Evolutionary conservation across 1,140 invertebrate genomes (phyloP).

Genomic region (Bicyclus anynana): DNA sequence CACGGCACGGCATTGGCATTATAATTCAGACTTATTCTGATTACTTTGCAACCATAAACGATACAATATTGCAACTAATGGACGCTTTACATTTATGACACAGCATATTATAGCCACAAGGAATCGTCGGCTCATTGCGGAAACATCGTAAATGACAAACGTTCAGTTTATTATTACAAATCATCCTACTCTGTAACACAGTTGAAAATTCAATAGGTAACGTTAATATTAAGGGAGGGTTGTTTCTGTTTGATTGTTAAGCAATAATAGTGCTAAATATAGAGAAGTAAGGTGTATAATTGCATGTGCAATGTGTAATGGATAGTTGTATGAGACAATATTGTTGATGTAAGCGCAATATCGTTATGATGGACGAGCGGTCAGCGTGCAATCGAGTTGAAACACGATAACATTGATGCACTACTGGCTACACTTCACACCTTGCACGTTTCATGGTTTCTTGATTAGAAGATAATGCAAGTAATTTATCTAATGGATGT

Average conservation of each 20-base stretch:
- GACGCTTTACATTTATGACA: constrained; percentile 40
- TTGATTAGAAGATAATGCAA: constrained; percentile 11
- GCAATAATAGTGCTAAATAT: background rate
- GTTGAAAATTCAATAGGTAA: constrained; percentile 7
- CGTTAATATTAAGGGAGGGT: constrained; percentile 20
- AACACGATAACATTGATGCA: constrained; percentile 56
- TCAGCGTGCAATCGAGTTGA: constrained; percentile 67
- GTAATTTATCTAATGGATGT: constrained; percentile 11
- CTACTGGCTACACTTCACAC: constrained; percentile 21
- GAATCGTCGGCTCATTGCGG: background rate
- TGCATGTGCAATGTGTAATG: constrained; percentile 6
- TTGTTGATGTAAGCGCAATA: constrained; percentile 68
- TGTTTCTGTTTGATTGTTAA: constrained; percentile 34
- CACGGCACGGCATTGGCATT: background rate
- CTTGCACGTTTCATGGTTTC: constrained; percentile 13
- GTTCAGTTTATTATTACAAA: constrained; percentile 10
- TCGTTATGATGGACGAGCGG: constrained; percentile 71
- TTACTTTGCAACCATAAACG: background rate
- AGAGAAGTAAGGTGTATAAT: constrained; percentile 27
- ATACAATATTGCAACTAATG: constrained; percentile 1
- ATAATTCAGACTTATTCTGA: background rate
- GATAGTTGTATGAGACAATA: constrained; percentile 55
- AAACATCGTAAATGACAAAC: constrained; percentile 6
- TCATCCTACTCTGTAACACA: constrained; percentile 7
- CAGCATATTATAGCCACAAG: constrained; percentile 41